Base-by-base conservation (phyloP, 92 coral and sea anemone genomes). In the Palythoa grandiflora region DNA sequence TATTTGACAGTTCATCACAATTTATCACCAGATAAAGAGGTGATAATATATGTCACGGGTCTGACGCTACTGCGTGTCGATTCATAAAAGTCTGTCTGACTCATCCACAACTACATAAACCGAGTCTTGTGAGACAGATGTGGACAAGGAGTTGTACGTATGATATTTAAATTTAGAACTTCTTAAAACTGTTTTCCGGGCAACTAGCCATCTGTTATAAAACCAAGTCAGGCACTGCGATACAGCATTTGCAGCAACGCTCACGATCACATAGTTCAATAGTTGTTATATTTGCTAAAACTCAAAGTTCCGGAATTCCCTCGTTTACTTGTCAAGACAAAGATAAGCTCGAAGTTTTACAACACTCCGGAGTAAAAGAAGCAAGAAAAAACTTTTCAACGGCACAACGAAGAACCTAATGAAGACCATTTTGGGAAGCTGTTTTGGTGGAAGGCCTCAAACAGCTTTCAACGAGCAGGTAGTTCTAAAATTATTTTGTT, bases 361-460 rank as follows among this genome's bases (percentile, higher is more conserved):
- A 44, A 44, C 50, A 44, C 50, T 44, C 7, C 7, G 50, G 7
- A 44, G 28, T 28, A 28, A 28, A 28, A 28, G 28, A 51, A 11
- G 55, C 6, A 51, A 51, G 55, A 51, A 51, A 51, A 51, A 51
- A 51, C 8, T 51, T 51, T 51, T 28, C 28, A 28, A 44, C 47
- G 3, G 6, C 5, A 9, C 17, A 17, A 2, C 9, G 20, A 63
- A 4, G 28, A 4, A 21, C 17, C 19, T 8, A 21, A 63, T 63
- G 70, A 63, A 63, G 20, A 35, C 20, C 20, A 63, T 63, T 63
- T 17, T 63, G 70, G 21, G 70, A 17, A 63, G 70, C 4, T 63
- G 70, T 10, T 63, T 63, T 63, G 70, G 70, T n/a, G 70, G 70
- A 63, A 63, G 36, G n/a, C 70, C 70, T 63, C 70, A 63, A 63